Conservation (phyloP, 2,797 vertebrate species). For the Chelmon rostratus region DNA sequence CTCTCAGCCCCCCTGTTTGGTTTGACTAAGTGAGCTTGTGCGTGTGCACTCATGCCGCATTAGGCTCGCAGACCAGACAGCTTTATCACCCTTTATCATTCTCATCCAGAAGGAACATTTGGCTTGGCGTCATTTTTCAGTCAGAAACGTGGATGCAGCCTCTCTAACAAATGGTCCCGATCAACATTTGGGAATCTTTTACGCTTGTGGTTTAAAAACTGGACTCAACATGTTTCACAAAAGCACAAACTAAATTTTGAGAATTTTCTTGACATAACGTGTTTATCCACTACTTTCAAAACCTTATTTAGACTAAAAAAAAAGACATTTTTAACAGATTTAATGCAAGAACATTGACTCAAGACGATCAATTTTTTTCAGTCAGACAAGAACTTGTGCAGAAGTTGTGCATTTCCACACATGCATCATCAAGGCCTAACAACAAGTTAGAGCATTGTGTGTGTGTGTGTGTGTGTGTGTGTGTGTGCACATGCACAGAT, state of each 20-base stretch:
- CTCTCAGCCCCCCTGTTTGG: slow-evolving; percentile 26
- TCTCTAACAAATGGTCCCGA: background rate
- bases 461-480: background rate
- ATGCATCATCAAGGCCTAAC: slow-evolving; percentile 25
- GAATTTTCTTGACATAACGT: background rate
- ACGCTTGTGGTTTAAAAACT: background rate
- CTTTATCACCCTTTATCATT: slow-evolving; percentile 7
- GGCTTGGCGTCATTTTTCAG: background rate
- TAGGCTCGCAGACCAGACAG: background rate
- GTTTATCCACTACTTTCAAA: background rate
- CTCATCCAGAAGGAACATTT: slow-evolving; percentile 31
- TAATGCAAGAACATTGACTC: background rate
- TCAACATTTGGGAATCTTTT: background rate
- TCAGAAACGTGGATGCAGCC: background rate
- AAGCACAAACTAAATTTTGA: background rate
- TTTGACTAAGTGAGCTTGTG: slow-evolving; percentile 41
- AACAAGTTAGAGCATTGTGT: background rate
- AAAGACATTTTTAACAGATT: background rate
- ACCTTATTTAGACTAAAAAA: background rate
- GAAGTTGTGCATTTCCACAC: background rate
- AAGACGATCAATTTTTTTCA: too few species aligned
- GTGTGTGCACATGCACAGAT: slow-evolving; percentile 58
- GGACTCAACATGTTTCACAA: too few species aligned
- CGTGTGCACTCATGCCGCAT: slow-evolving; percentile 8
- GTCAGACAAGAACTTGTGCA: too few species aligned